Conservation (phyloP, 2,113 vertebrate genomes). For the Ardeotis arabs region DNA sequence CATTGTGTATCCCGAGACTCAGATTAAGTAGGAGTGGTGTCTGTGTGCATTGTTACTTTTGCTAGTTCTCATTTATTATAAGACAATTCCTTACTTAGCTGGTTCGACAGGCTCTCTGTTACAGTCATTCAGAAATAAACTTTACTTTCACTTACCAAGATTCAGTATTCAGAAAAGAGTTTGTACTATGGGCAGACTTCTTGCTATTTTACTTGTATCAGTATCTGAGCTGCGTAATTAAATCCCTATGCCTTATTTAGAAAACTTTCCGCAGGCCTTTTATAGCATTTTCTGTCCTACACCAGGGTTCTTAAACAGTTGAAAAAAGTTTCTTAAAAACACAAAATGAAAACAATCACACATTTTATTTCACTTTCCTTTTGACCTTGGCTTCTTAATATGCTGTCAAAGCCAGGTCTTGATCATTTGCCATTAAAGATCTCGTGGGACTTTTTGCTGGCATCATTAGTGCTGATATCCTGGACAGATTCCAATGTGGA, state of each 20-base stretch:
- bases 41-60: not conserved
- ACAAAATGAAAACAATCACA: not conserved
- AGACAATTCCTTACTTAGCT: not conserved
- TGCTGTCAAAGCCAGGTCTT: not conserved
- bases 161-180: not conserved
- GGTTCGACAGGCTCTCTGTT: not conserved
- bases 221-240: not conserved
- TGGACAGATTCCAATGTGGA: conserved; percentile 1
- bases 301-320: not conserved
- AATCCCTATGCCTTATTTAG: not conserved
- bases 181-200: not conserved
- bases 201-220: not conserved
- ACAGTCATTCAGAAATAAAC: not conserved
- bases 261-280: not conserved
- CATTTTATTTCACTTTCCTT: not conserved
- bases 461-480: conserved; percentile 3
- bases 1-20: not conserved
- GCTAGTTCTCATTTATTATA: not conserved
- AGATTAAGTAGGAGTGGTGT: not conserved
- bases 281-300: not conserved
- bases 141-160: not conserved
- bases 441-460: not conserved
- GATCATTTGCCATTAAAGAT: not conserved
- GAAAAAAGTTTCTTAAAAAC: not conserved
- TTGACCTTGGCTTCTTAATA: not conserved